Percentiles rank a stretch among this genome's conserved stretches.
Evolutionary conservation across 2,797 vertebrate genomes (phyloP).

Genomic region (Halcyon smyrnensis): DNA sequence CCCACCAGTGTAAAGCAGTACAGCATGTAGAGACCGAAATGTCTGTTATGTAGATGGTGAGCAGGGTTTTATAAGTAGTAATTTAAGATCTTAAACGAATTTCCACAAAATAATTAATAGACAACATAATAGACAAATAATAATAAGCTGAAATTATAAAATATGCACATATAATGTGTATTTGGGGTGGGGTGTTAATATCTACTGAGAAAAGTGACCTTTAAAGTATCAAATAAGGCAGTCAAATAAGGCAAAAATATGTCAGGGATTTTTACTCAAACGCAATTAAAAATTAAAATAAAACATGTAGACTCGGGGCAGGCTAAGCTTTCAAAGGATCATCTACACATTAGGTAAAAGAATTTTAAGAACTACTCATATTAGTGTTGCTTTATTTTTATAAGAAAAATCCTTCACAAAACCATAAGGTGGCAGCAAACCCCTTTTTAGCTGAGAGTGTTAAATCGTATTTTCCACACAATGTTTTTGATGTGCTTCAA

Average conservation of each 20-base stretch:
- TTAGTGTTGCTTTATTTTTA: neutral
- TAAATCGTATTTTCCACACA: neutral
- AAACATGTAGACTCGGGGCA: neutral
- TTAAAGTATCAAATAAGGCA: neutral
- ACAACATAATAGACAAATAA: neutral
- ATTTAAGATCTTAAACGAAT: neutral
- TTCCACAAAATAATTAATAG: neutral
- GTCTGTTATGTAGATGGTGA: neutral
- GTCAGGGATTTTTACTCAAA: fast-evolving
- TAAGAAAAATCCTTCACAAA: neutral
- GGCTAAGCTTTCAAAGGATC: neutral
- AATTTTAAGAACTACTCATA: neutral
- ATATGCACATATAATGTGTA: neutral
- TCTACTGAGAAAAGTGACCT: neutral
- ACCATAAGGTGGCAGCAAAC: conserved; percentile 74
- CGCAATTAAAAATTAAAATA: neutral
- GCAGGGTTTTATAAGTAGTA: neutral
- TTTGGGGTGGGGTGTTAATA: neutral
- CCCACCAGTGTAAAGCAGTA: neutral
- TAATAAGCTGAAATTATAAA: neutral
- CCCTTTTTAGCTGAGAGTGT: neutral
- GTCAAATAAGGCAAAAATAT: neutral
- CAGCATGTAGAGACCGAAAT: neutral
- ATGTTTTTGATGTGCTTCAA: neutral
- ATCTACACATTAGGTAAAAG: neutral